These are phyloP conservation scores for Cheilosia scutellata DNA, from an alignment of 2,888 invertebrate genomes.

Conservation along the genomic window DNA sequence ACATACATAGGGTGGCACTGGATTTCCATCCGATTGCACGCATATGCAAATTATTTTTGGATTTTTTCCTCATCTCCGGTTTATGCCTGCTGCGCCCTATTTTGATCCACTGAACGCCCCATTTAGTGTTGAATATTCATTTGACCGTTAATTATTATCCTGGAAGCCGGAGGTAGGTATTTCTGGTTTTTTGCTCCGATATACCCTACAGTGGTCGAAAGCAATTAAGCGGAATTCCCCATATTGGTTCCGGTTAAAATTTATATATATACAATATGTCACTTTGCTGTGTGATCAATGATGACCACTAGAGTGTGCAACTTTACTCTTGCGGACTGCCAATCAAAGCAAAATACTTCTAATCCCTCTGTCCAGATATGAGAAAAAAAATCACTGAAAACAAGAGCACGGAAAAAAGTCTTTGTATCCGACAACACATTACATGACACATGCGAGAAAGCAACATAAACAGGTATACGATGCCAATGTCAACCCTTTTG, in stretches of 20 bases:
- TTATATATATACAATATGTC: slow-evolving; percentile 20
- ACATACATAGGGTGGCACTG: slow-evolving; percentile 50
- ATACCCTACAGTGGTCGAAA: slow-evolving; percentile 40
- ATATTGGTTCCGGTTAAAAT: slow-evolving; percentile 34
- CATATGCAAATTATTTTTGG: slow-evolving; percentile 74
- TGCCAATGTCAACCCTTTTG: slow-evolving; percentile 47
- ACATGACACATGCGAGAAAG: slow-evolving; percentile 41
- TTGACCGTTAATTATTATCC: slow-evolving; percentile 69
- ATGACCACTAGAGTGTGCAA: slow-evolving; percentile 30
- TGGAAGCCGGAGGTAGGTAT: slow-evolving; percentile 35
- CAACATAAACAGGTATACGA: slow-evolving; percentile 47
- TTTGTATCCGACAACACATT: slow-evolving; percentile 37
- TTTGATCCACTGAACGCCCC: slow-evolving; percentile 48
- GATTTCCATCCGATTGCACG: slow-evolving; percentile 59
- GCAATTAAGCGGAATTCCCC: slow-evolving; percentile 71
- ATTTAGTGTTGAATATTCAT: slow-evolving; percentile 72
- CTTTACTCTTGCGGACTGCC: slow-evolving; percentile 69
- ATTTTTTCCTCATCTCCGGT: slow-evolving; percentile 21
- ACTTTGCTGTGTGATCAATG: background rate
- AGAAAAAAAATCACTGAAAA: background rate
- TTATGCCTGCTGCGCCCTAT: background rate
- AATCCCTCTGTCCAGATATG: slow-evolving; percentile 28
- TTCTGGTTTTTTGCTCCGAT: slow-evolving; percentile 6
- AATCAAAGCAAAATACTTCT: slow-evolving; percentile 65
- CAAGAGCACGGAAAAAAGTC: slow-evolving; percentile 13